Conservation (phyloP, 2,888 invertebrate genomes). For the Epirrita christyi region DNA sequence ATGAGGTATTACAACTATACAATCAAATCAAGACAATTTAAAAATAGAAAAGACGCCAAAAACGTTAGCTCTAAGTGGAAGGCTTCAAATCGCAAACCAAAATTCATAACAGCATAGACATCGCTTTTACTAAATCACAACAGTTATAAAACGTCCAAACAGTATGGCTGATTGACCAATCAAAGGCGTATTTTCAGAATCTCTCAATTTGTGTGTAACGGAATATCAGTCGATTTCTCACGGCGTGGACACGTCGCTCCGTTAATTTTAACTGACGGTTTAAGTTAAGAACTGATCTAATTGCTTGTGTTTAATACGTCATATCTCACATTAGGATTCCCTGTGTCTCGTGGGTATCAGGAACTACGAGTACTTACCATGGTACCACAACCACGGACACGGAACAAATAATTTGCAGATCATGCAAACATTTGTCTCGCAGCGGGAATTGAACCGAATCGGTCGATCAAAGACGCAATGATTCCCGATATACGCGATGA, state of each 20-base stretch:
- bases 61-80: no score
- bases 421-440: no score
- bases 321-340: no score
- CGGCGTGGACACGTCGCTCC: conserved; percentile 34
- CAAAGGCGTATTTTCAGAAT: conserved; percentile 36
- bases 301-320: neutral
- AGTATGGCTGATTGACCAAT: conserved; percentile 39
- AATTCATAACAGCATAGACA: neutral
- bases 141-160: conserved; percentile 33
- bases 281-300: conserved; percentile 8
- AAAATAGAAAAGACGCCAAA: neutral
- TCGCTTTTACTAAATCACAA: conserved; percentile 11
- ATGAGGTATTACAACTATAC: no score
- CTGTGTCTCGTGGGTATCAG: no score
- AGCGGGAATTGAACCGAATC: no score
- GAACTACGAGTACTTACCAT: no score
- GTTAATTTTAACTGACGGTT: conserved; percentile 20
- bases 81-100: neutral
- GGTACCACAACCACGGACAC: no score
- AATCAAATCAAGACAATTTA: no score
- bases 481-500: no score
- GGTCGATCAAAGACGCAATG: no score
- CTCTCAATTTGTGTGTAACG: conserved; percentile 41
- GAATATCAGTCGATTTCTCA: conserved; percentile 38
- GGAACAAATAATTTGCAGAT: no score